Conservation (phyloP, 2,797 vertebrate genomes). For the Brotogeris chrysoptera region DNA sequence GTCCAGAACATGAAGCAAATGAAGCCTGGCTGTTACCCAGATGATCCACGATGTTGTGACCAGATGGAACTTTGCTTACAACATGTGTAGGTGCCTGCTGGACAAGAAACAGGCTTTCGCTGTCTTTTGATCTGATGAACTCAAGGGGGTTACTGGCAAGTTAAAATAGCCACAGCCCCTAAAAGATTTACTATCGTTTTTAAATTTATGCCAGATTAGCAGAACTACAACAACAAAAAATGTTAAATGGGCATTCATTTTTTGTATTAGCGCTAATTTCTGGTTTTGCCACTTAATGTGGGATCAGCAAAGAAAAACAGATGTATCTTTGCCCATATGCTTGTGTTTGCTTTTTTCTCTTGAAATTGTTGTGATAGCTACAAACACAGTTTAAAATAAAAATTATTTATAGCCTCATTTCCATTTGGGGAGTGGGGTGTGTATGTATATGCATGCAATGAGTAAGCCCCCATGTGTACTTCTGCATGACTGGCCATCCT, state of each 20-base stretch:
- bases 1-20: slow-evolving; percentile 67
- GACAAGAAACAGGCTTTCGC: slow-evolving; percentile 42
- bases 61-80: slow-evolving; percentile 67
- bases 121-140: slow-evolving; percentile 50
- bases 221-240: neutral
- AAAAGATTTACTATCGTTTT: neutral
- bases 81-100: slow-evolving; percentile 67
- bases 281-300: neutral
- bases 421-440: neutral
- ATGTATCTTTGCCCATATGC: neutral
- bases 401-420: neutral
- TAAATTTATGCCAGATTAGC: slow-evolving; percentile 2
- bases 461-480: neutral
- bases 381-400: neutral
- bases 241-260: slow-evolving; percentile 11
- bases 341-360: neutral
- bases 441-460: neutral
- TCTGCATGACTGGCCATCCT: neutral
- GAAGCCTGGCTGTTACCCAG: slow-evolving; percentile 70
- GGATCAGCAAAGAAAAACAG: neutral
- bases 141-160: slow-evolving; percentile 38
- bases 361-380: neutral
- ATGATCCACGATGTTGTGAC: slow-evolving; percentile 67
- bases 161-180: slow-evolving; percentile 33
- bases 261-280: neutral